Evolutionary conservation across 2,113 vertebrate species (phyloP), one percentile per base, ranked within the genome.

Genomic region (Cygnus atratus): DNA sequence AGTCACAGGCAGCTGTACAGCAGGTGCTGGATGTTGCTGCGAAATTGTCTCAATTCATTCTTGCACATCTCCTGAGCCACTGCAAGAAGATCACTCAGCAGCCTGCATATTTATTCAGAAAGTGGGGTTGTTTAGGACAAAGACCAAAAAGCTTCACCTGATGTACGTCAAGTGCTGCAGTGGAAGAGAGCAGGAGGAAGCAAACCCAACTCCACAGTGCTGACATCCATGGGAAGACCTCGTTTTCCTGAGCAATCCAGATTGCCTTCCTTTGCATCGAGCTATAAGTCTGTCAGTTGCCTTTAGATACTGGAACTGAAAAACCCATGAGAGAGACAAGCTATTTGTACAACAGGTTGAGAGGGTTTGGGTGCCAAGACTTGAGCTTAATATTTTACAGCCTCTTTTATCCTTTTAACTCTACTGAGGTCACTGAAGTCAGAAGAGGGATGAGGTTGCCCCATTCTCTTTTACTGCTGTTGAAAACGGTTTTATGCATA

Each of bases 401-500:
- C 5, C 16, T 29, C 19, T 73, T 93, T 89, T 77, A 41, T 79
- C 41, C 35, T 87, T 78, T 66, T 63, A 91, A 59, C 41, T 86
- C 29, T 68, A 39, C 63, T 26, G 73, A 84, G 79, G 39, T 96
- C 50, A 26, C 31, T 88, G 10, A 94, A 92, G 73, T 96, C 78
- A 85, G 58, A 93, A 84, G 62, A 91, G 75, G 88, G 85, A 79
- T 85, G 80, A 76, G 19, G 52, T 95, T 94, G 74, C 90, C 81
- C 59, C 43, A 95, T 92, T 94, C 75, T 91, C 86, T 91, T 96
- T 97, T 96, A 95, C 77, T 95, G 81, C 79, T 12, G 24, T 67
- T 48, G 85, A 95, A 97, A 93, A 93, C 71, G 94, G 70, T 93
- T 79, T 96, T 20, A 48, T 22, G 88, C 80, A 78, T 86, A 80